A percentile compares a stretch with the other conserved stretches of the same genome.
These are phyloP conservation scores for Gopherus flavomarginatus DNA, from an alignment of 2,113 vertebrate species.

Conservation along the genomic window DNA sequence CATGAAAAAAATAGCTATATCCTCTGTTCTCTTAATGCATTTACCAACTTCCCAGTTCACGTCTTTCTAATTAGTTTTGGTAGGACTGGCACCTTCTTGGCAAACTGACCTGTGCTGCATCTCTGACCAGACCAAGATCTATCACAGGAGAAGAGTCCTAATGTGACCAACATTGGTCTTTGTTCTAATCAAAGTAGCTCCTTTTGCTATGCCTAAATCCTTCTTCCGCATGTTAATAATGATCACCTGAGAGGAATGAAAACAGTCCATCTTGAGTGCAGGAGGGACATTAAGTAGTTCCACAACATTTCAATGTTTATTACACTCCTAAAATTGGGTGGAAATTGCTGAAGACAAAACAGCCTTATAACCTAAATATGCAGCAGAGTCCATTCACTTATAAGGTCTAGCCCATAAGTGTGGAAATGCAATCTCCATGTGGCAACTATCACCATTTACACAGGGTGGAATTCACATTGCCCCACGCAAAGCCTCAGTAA, in stretches of 20 bases:
- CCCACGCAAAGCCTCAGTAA: neutral
- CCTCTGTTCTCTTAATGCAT: neutral
- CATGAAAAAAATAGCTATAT: neutral
- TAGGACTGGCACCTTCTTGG: neutral
- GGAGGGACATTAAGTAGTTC: neutral
- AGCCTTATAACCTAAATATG: neutral
- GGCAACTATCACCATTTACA: neutral
- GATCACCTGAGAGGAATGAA: neutral
- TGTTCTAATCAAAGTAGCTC: neutral
- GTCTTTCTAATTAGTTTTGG: neutral
- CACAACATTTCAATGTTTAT: neutral
- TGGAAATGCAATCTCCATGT: neutral
- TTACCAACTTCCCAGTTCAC: neutral
- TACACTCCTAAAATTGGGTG: neutral
- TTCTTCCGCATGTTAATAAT: neutral
- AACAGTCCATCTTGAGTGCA: neutral
- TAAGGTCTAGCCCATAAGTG: neutral
- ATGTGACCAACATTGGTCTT: neutral
- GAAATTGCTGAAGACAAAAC: neutral
- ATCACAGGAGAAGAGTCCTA: neutral
- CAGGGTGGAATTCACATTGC: neutral
- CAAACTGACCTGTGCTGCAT: neutral
- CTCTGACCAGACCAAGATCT: neutral
- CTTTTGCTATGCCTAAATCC: neutral
- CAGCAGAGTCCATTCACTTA: neutral